A percentile compares a stretch with the other conserved stretches of the same genome.
Evolutionary conservation across 2,797 vertebrate species (phyloP).

Genomic region (Tarsius wallacei): DNA sequence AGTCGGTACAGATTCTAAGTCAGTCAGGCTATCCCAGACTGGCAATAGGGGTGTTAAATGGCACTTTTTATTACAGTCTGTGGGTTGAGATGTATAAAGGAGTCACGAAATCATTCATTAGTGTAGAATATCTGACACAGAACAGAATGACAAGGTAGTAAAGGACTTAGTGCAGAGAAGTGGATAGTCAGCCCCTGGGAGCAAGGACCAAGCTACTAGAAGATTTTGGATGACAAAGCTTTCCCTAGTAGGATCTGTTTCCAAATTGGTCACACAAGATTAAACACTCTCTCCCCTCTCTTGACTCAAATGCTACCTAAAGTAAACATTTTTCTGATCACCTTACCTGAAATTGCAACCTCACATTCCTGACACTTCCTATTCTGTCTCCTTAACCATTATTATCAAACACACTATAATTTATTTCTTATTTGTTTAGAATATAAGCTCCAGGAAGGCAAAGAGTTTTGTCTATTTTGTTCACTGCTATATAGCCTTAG

Average conservation of each 20-base stretch:
- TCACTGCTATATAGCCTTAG: not conserved
- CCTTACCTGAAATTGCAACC: not conserved
- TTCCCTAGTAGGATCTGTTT: not conserved
- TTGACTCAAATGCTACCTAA: not conserved
- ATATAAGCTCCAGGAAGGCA: not conserved
- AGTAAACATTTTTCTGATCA: not conserved
- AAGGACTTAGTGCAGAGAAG: not conserved
- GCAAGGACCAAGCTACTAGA: not conserved
- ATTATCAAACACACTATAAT: not conserved
- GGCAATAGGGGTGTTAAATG: not conserved
- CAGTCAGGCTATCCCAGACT: not conserved
- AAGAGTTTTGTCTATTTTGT: not conserved
- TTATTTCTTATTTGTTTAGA: constrained; percentile 25
- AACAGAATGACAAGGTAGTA: not conserved
- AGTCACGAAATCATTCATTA: constrained; percentile 70
- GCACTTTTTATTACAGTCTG: constrained; percentile 59
- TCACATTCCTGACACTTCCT: not conserved
- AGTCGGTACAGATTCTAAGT: not conserved
- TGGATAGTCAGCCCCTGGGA: not conserved
- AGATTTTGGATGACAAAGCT: not conserved
- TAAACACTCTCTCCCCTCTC: not conserved
- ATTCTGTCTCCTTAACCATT: constrained; percentile 42
- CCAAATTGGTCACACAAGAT: not conserved
- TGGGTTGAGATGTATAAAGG: constrained; percentile 58
- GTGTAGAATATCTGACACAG: constrained; percentile 57